Percentiles rank a stretch among this genome's conserved stretches.
These are phyloP conservation scores for Malurus splendens DNA, from an alignment of 2,797 vertebrate genomes.

Conservation along the genomic window DNA sequence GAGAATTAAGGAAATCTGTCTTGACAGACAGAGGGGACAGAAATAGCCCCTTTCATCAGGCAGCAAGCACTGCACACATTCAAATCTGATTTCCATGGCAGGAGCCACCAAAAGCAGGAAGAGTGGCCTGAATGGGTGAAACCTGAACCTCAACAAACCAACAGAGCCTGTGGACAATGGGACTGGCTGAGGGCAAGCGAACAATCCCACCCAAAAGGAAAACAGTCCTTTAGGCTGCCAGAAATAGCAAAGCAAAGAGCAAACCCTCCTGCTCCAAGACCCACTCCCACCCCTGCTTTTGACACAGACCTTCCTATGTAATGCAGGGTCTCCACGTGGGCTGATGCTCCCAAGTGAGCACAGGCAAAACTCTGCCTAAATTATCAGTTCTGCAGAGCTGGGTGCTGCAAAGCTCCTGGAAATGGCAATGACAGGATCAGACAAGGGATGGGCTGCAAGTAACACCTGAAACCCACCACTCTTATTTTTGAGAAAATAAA, in stretches of 20 bases:
- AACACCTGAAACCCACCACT: not conserved
- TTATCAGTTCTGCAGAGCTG: not conserved
- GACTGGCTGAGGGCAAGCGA: not conserved
- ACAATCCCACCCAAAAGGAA: not conserved
- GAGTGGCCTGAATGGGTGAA: not conserved
- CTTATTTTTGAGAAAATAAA: not conserved
- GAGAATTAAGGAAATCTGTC: not conserved
- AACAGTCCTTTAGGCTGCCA: not conserved
- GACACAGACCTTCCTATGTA: not conserved
- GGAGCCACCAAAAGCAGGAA: constrained; percentile 22
- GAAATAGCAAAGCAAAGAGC: not conserved
- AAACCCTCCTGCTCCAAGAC: not conserved
- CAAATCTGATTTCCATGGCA: not conserved
- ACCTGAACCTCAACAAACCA: not conserved
- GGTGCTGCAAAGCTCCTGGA: not conserved
- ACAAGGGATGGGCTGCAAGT: not conserved
- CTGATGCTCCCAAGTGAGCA: fast-evolving
- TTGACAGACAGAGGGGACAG: not conserved
- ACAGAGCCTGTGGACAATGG: not conserved
- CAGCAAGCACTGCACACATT: not conserved
- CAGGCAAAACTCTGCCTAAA: not conserved
- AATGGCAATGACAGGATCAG: not conserved
- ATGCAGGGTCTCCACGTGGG: fast-evolving
- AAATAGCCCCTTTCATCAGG: constrained; percentile 6
- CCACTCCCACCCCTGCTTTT: not conserved